Base-by-base conservation (phyloP, 2,888 invertebrate genomes). In the Chrysolina oricalcia region DNA sequence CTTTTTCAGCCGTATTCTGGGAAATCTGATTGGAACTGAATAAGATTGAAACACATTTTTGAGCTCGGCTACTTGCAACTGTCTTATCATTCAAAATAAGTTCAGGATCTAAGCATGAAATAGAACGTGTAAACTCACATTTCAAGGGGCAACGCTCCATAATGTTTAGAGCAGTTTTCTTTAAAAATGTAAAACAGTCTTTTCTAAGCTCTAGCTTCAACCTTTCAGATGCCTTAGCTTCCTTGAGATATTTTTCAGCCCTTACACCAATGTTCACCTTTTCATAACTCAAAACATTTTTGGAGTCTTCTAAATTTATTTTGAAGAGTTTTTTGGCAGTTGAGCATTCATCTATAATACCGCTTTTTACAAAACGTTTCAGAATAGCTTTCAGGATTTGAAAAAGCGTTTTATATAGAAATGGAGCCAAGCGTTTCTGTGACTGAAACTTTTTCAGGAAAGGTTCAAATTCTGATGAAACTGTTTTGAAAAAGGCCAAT, bases 41-140 rank as follows among this genome's bases (percentile, higher is more conserved):
- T 43, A 43, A 43, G 3, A 43, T 43, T 43, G 43, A 43, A 43
- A 43, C 6, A 43, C 43, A 43, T 43, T 43, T 43, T 43, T 13
- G 43, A 43, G 43, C 43, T 43, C 43, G 43, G 43, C 43, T 43
- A 43, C 43, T 43, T 43, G 43, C 43, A n/a, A n/a, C n/a, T n/a
- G 43, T 43, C 43, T 43, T 43, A 43, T 43, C 13, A 43, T 43
- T 43, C 43, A 43, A 43, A 43, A 43, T 43, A 43, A 43, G 11
- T 8, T 43, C 43, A 8, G 43, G 43, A 43, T 43, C 43, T 43
- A 43, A 11, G 43, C 1, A 43, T 43, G 43, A 43, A 43, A 43
- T 43, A 43, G 43, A 43, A 43, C 43, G 43, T 43, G 43, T 43
- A 13, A 43, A 43, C 43, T 43, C 43, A 43, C 6, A 43, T 43